Evolutionary conservation across 1,140 invertebrate species (phyloP).

Genomic region (Drosophila equinoxialis): DNA sequence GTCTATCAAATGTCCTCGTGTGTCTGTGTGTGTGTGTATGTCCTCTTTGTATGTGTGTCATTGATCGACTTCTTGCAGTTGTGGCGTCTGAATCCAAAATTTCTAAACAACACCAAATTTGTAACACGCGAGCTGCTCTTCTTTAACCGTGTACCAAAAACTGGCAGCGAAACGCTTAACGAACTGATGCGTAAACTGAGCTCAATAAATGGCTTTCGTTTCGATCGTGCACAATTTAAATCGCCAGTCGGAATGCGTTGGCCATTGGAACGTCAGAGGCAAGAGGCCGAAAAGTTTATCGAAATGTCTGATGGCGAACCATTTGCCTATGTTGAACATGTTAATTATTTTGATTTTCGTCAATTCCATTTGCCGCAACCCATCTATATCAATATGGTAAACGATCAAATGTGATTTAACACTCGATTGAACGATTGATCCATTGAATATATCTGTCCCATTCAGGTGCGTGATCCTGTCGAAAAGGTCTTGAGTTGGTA

Average conservation of each 20-base stretch:
- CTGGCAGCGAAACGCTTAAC: constrained; percentile 92
- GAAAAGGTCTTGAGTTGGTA: constrained; percentile 95
- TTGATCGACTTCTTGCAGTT: constrained; percentile 44
- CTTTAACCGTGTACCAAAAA: constrained; percentile 95
- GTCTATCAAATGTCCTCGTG: not conserved
- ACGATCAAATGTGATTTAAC: not conserved
- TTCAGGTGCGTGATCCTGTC: constrained; percentile 88
- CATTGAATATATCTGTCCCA: not conserved
- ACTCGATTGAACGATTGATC: not conserved
- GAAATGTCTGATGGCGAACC: constrained; percentile 53
- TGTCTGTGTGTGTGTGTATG: constrained; percentile 8
- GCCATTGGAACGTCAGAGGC: constrained; percentile 32
- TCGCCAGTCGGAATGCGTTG: constrained; percentile 33
- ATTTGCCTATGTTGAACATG: constrained; percentile 55
- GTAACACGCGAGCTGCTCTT: constrained; percentile 89
- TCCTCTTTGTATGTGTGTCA: constrained; percentile 20
- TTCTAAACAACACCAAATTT: constrained; percentile 90
- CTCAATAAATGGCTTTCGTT: constrained; percentile 86
- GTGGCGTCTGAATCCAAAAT: constrained; percentile 48
- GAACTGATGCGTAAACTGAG: constrained; percentile 90
- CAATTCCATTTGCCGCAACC: constrained; percentile 90
- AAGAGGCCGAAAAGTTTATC: constrained; percentile 34
- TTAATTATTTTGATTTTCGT: constrained; percentile 84
- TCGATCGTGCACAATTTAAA: constrained; percentile 33
- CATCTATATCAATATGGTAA: constrained; percentile 93